Base-by-base conservation (phyloP, 2,888 invertebrate species). In the Empis livida region DNA sequence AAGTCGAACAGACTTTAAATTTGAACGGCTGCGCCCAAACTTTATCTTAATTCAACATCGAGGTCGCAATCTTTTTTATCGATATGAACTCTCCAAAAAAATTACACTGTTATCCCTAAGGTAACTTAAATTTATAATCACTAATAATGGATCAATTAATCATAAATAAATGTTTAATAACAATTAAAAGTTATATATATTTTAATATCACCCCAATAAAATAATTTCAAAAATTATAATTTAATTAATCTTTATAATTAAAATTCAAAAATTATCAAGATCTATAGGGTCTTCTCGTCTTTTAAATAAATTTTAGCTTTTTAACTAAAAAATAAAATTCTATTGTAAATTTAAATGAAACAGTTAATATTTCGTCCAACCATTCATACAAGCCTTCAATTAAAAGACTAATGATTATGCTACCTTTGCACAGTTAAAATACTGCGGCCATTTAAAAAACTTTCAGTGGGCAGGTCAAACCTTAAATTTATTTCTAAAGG, bases 51-150 rank as follows among this genome's bases (percentile, higher is more conserved):
- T 84, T 81, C 84, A 86, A 85, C 84, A 86, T 86, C 84, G 85
- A 86, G 84, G 84, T 84, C 81, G 79, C 80, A 84, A 84, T 73
- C 80, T 76, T 68, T 76, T 73, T 74, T 79, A 76, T 73, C 71
- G 76, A 84, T 84, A 68, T 64, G 81, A 75, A 74, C 83, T 84
- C 75, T 78, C 70, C 71, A 79, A 78, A 76, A 77, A 77, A 74
- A 84, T 83, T 76, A 83, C 78, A 80, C 83, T 84, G 83, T 84
- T 84, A 84, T 83, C 82, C 82, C 81, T 80, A 79, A 79, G 78
- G 82, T 83, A 83, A 80, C 77, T 84, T 78, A 70, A 70, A 75
- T 76, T 77, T 76, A 55, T 76, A 76, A 77, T 77, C 75, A 71
- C 61, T 71, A 76, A 59, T 62, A 69, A 57, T 72, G 74, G 77